Base-by-base conservation (phyloP, 2,797 vertebrate species). In the Sebastiscus tertius region DNA sequence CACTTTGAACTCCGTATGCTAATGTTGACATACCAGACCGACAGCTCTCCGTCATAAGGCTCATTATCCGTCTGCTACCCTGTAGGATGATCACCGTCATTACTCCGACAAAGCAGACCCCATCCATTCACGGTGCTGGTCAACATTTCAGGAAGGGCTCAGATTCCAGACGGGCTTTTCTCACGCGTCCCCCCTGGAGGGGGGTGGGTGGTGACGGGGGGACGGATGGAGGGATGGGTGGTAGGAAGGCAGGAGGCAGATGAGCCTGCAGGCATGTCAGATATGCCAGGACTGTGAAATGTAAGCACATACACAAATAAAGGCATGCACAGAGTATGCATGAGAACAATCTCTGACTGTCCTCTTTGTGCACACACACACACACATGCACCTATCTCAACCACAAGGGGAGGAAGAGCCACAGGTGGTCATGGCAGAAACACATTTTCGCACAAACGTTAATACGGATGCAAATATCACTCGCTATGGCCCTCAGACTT, bases 351-450 rank as follows among this genome's bases (percentile, higher is more conserved):
- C 42, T 77, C 42, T 31, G 8, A 75, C 29, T 77, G 27, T 52
- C 64, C 78, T 10, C 0, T 0, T 58, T 12, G 36, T 2, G 58
- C 3, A 61, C 20, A 22, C 56, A 14, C 61, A 9, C 33, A 36
- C 61, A 34, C 31, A 8, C 33, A 39, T 3, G 39, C 8, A 39
- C 16, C 5, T 76, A 46, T 36, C 10, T 34, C 20, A 67, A 22
- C 55, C 75, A 72, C 56, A 63, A 64, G 49, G 20, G 11, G 36
- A 34, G 56, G 60, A 55, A 82, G 54, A 80, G 67, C 26, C 60
- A 83, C 90, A 94, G 88, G 85, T 92, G 92, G 71, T 81, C 20
- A 26, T 92, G 89, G 65, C 92, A 89, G 78, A 65, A 42, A 62
- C 64, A 75, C 59, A 69, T 56, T 39, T 6, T 49, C 58, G 29